A percentile compares a stretch with the other conserved stretches of the same genome.
phyloP scores from a whole-genome alignment of 2,888 invertebrate genomes.

The Chalcosyrphus nemorum region DNA sequence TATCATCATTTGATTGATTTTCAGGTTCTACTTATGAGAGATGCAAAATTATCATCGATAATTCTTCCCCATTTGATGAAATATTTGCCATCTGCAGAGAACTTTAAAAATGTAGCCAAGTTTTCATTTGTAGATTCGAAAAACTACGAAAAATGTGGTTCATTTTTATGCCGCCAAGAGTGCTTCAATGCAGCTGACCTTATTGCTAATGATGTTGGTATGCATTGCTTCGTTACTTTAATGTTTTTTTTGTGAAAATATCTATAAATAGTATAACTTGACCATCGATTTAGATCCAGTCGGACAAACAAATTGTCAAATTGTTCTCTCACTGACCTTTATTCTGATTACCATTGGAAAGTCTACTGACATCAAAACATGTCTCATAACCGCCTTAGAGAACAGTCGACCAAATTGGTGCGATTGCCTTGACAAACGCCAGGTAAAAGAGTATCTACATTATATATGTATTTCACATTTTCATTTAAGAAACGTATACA shows the following conservation, averaged over 20 bases:
- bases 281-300: conserved; percentile 79
- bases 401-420: conserved; percentile 85
- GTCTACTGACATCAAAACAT: conserved; percentile 85
- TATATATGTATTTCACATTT: background rate
- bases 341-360: conserved; percentile 86
- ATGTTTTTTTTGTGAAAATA: no score
- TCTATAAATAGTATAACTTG: background rate
- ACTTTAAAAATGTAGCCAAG: conserved; percentile 80
- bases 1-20: no score
- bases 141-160: conserved; percentile 83
- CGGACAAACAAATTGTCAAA: conserved; percentile 83
- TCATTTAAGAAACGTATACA: background rate
- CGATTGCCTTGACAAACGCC: conserved; percentile 88
- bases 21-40: conserved; percentile 88
- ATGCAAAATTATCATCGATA: conserved; percentile 85
- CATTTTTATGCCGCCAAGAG: conserved; percentile 88
- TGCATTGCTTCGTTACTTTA: background rate
- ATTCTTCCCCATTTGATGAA: conserved; percentile 84
- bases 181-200: conserved; percentile 82
- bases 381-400: conserved; percentile 86
- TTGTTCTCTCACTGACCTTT: conserved; percentile 86
- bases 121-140: conserved; percentile 80
- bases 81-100: conserved; percentile 82
- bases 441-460: conserved; percentile 82
- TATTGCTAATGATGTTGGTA: conserved; percentile 78